phyloP scores from a whole-genome alignment of 2,797 vertebrate species.

The Trichosurus vulpecula region DNA sequence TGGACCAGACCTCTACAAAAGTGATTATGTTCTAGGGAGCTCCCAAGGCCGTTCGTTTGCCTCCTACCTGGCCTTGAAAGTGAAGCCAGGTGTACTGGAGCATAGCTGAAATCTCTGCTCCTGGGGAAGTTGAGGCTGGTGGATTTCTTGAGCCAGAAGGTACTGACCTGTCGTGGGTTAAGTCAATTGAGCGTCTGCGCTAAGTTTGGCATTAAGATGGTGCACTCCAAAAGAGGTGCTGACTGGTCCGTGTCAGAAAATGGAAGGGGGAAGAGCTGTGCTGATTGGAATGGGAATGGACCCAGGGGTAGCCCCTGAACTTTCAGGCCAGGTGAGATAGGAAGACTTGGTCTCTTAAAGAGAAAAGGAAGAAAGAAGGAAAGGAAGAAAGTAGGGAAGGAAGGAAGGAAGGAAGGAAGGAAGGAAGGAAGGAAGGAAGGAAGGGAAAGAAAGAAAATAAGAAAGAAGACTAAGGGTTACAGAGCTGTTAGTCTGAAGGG shows the following conservation, averaged over 20 bases:
- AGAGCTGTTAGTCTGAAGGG: neutral
- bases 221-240: neutral
- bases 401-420: too few relatives aligned
- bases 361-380: neutral
- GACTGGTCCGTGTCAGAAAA: neutral
- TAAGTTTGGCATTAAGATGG: neutral
- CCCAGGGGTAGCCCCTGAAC: neutral
- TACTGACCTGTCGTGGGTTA: neutral
- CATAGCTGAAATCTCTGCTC: neutral
- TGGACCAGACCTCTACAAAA: neutral
- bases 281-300: neutral
- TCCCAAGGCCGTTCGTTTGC: neutral
- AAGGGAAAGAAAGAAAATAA: too few relatives aligned
- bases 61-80: neutral
- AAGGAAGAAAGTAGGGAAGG: neutral
- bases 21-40: neutral
- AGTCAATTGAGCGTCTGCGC: neutral
- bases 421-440: too few relatives aligned
- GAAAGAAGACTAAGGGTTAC: too few relatives aligned
- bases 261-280: neutral
- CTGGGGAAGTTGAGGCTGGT: neutral
- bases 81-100: neutral
- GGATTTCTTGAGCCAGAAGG: neutral
- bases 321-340: neutral
- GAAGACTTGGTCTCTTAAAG: neutral